Base-by-base conservation (phyloP, 30 jellyfish, hydroid and myxozoan species). In the Nemopilema nomurai region DNA sequence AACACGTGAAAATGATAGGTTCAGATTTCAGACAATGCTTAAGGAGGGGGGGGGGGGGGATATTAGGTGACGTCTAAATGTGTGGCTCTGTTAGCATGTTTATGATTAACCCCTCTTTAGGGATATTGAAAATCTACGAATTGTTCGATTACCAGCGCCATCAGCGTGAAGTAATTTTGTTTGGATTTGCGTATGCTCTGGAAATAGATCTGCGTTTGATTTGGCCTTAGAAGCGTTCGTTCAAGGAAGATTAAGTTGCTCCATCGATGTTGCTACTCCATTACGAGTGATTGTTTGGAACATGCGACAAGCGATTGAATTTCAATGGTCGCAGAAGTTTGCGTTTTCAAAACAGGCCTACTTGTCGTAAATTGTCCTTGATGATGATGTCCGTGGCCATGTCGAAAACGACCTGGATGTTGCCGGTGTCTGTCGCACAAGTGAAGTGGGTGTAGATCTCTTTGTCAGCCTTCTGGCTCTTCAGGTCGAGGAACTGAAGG, bases 331-430 rank as follows among this genome's bases (percentile, higher is more conserved):
- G n/a, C 57, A 41, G 13, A 41, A 41, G 6, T 3, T 41, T 41
- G 57, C 6, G 13, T 41, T 41, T 41, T 41, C 57, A 92, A 69
- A 81, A 88, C 71, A 93, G 87, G 22, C 98, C 98, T 28, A 92
- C 81, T 84, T 80, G 93, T 86, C 89, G 82, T 86, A 93, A 53
- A 73, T 93, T 93, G 87, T 84, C 85, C 86, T 89, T 89, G 87
- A 93, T 88, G 50, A 81, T 71, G 62, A 66, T 71, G 31, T 81
- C 83, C 19, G 75, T 49, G 18, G 67, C 90, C 26, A 71, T 51
- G 62, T 70, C 77, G 22, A 71, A 66, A 25, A 81, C 90, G 32
- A 67, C 29, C 57, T 85, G 88, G 23, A 85, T 85, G 28, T 76
- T 76, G 19, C 75, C 71, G 28, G 94, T 85, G 78, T 85, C 87